A percentile compares a stretch with the other conserved stretches of the same genome.
Conservation (phyloP, 1,140 invertebrate genomes). For the Myzus persicae region DNA sequence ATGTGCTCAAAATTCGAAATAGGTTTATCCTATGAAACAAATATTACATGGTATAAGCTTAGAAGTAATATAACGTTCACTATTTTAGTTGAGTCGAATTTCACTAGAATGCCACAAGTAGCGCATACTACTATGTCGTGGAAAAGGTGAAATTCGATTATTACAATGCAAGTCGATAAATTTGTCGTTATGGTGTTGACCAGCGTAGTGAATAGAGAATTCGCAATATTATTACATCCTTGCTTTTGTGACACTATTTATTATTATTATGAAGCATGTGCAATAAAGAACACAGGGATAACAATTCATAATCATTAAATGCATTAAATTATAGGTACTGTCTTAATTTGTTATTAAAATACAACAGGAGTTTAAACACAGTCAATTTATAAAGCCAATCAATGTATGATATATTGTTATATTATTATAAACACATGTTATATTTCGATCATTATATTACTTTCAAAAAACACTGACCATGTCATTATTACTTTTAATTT, state of each 20-base stretch:
- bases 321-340: background rate
- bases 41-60: background rate
- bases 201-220: background rate
- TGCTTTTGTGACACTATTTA: background rate
- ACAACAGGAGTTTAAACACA: background rate
- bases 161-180: background rate
- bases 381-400: background rate
- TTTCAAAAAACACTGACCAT: background rate
- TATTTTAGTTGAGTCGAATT: background rate
- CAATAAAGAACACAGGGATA: background rate
- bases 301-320: too few relatives aligned
- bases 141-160: background rate
- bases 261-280: background rate
- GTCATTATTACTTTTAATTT: background rate
- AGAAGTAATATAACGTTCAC: background rate
- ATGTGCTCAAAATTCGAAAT: background rate
- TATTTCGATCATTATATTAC: too few relatives aligned
- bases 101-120: background rate
- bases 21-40: background rate
- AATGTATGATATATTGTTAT: background rate
- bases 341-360: background rate
- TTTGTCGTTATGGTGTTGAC: background rate
- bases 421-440: background rate
- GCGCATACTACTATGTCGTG: too few relatives aligned
- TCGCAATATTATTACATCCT: background rate